Percentiles rank a stretch among this genome's conserved stretches.
Conservation (phyloP, 2,113 vertebrate genomes). For the Engraulis encrasicolus region DNA sequence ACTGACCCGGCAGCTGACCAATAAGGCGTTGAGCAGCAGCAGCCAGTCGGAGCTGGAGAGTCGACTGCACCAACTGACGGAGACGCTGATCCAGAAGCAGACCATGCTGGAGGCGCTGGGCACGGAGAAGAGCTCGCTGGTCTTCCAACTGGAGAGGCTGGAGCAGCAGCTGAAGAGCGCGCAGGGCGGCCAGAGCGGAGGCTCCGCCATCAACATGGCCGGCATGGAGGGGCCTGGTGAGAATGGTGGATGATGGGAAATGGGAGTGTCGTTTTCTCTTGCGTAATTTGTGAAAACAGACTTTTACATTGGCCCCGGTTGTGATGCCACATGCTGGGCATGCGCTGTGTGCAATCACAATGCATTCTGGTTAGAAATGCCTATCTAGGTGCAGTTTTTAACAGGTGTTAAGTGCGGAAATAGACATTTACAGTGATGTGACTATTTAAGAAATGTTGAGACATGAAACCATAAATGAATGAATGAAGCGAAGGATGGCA, state of each 20-base stretch:
- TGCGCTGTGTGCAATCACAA: too few relatives aligned
- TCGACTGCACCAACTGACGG: constrained; percentile 93
- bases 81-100: constrained; percentile 98
- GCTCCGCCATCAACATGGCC: constrained; percentile 87
- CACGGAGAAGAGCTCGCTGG: constrained; percentile 93
- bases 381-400: too few relatives aligned
- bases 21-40: constrained; percentile 90
- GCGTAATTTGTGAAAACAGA: neutral
- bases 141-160: constrained; percentile 92
- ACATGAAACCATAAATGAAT: too few relatives aligned
- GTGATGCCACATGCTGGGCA: too few relatives aligned
- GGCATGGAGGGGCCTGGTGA: constrained; percentile 79
- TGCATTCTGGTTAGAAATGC: too few relatives aligned
- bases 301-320: too few relatives aligned
- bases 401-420: too few relatives aligned
- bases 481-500: too few relatives aligned
- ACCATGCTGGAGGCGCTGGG: constrained; percentile 97
- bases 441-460: too few relatives aligned
- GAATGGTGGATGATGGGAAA: constrained; percentile 9
- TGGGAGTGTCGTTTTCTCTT: neutral
- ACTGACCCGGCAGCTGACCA: constrained; percentile 83
- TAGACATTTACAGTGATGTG: too few relatives aligned
- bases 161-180: constrained; percentile 87
- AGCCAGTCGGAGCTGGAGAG: constrained; percentile 93
- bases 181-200: constrained; percentile 75